Conservation (phyloP, 2,888 invertebrate species). For the Drosophila atroscutellata region DNA sequence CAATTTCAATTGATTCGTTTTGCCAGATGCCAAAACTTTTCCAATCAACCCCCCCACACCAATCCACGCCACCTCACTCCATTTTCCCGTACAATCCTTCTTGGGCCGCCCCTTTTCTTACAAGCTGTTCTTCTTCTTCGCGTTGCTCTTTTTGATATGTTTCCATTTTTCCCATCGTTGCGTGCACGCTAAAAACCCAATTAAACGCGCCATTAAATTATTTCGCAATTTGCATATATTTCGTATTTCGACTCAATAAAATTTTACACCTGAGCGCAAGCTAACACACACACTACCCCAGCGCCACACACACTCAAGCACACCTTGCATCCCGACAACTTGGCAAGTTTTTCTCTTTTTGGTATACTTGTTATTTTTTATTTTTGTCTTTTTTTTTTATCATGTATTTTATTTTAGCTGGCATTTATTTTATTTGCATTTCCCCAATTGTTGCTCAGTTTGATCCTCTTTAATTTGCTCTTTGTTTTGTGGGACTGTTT, state of each 20-base stretch:
- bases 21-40: constrained; percentile 65
- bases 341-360: constrained; percentile 28
- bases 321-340: constrained; percentile 28
- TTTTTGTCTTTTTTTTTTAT: constrained; percentile 26
- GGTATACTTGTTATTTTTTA: constrained; percentile 8
- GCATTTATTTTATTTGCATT: constrained; percentile 51
- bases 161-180: constrained; percentile 57
- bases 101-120: constrained; percentile 23
- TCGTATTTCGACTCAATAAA: constrained; percentile 79
- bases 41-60: constrained; percentile 64
- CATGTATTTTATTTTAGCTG: constrained; percentile 41
- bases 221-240: constrained; percentile 79
- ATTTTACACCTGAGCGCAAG: constrained; percentile 73
- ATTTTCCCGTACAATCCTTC: constrained; percentile 60
- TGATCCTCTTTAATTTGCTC: constrained; percentile 21
- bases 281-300: constrained; percentile 28
- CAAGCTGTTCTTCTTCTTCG: not conserved
- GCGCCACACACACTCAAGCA: constrained; percentile 29
- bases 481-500: constrained; percentile 5
- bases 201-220: constrained; percentile 80
- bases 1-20: constrained; percentile 76
- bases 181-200: constrained; percentile 75
- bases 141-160: constrained; percentile 44
- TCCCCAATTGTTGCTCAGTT: constrained; percentile 48
- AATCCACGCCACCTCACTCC: constrained; percentile 23